phyloP scores from a whole-genome alignment of 2,113 vertebrate genomes.

The Chamaetylas fuelleborni region DNA sequence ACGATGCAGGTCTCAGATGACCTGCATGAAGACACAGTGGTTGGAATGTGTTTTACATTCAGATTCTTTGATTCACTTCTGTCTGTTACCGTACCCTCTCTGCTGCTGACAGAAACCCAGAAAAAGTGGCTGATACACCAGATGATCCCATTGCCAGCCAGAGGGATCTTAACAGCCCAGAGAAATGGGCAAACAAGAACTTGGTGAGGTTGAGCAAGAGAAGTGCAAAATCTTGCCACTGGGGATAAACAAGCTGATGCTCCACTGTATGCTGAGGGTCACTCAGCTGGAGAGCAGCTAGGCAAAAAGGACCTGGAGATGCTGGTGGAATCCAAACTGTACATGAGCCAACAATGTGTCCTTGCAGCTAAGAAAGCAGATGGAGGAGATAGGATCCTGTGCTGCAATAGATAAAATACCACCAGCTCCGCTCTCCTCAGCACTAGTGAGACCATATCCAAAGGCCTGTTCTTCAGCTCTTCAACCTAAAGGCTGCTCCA shows the following conservation, averaged over 20 bases:
- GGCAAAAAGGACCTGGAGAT: not conserved
- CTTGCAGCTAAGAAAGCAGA: not conserved
- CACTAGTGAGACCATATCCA: not conserved
- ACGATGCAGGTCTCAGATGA: not conserved
- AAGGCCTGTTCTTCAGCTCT: not conserved
- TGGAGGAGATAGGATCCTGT: not conserved
- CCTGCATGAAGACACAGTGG: not conserved
- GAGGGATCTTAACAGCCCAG: not conserved
- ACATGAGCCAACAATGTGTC: not conserved
- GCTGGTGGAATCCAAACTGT: not conserved
- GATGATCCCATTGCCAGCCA: not conserved
- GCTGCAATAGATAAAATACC: not conserved
- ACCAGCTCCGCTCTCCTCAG: not conserved
- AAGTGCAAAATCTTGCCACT: not conserved
- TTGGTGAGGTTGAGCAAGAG: not conserved
- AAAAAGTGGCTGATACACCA: not conserved
- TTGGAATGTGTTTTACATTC: not conserved
- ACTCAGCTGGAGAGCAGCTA: not conserved
- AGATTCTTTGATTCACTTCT: not conserved
- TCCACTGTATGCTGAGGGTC: not conserved
- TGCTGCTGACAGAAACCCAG: not conserved
- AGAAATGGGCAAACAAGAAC: not conserved
- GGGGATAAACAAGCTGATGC: not conserved
- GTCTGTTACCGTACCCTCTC: not conserved
- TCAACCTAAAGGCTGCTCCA: not conserved